These are phyloP conservation scores for Unio delphinus DNA, from an alignment of 2,888 invertebrate species.

Conservation along the genomic window DNA sequence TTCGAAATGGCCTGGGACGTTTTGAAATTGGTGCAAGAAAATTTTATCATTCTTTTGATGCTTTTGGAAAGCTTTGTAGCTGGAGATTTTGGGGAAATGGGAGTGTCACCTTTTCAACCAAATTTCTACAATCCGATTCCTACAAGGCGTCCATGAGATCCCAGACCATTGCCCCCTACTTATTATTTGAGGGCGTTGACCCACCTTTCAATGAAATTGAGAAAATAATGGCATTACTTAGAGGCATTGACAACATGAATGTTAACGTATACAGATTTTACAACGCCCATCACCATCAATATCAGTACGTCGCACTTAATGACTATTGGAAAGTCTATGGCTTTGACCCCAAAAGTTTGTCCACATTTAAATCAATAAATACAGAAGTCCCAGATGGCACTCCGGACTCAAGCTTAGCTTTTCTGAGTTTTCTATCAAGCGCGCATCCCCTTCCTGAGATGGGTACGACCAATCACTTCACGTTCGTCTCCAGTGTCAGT, in stretches of 20 bases:
- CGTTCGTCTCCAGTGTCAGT: conserved; percentile 56
- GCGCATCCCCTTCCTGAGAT: conserved; percentile 65
- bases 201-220: conserved; percentile 54
- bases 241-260: conserved; percentile 67
- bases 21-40: conserved; percentile 42
- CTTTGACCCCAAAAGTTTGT: conserved; percentile 29
- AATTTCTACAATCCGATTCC: conserved; percentile 53
- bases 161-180: conserved; percentile 57
- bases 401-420: conserved; percentile 18
- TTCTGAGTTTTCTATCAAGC: conserved; percentile 61
- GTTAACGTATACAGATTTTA: conserved; percentile 56
- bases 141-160: conserved; percentile 48
- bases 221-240: conserved; percentile 47
- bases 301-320: conserved; percentile 53
- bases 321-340: conserved; percentile 66
- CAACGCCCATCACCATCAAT: conserved; percentile 8
- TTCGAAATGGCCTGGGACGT: conserved; percentile 52
- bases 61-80: conserved; percentile 47
- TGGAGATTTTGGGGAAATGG: conserved; percentile 42
- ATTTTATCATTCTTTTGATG: conserved; percentile 53
- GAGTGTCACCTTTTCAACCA: conserved; percentile 35
- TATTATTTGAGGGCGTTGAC: conserved; percentile 56
- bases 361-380: conserved; percentile 20
- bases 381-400: conserved; percentile 24
- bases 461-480: conserved; percentile 51